Base-by-base conservation (phyloP, 1,140 invertebrate species). In the Sinella curviseta region DNA sequence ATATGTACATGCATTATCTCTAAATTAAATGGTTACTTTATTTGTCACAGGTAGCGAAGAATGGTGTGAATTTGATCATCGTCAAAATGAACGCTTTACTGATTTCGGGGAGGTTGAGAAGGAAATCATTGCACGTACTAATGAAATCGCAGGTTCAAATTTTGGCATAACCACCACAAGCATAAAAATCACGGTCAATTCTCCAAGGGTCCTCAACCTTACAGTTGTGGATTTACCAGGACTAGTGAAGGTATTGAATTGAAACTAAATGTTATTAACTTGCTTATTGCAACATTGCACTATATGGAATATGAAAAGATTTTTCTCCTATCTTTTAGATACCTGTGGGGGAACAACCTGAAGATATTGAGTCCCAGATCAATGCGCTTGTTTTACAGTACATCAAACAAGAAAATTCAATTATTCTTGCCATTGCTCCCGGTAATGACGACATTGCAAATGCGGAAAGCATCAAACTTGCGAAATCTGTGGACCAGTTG, bases 391-490 rank as follows among this genome's bases (percentile, higher is more conserved):
- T 87, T 14, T 31, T 84, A 4, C 78, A 84, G n/a, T 87, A 86
- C 79, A 87, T 87, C 30, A 81, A 77, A 14, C 86, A 86, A 76
- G 85, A 85, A 2, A 87, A 86, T 78, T 84, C 83, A 33, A 85
- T 87, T 36, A 87, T 87, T 70, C 78, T 87, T 77, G 85, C 89
- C n/a, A 88, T 91, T 1, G 88, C 88, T 12, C 94, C 97, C 67
- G 97, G 96, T 12, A 98, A 98, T 85, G 97, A 95, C 17, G 97
- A 98, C 86, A 97, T 98, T 93, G 96, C 96, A 1, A 98, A 95
- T 4, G 97, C 95, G 80, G 97, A 98, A 87, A 95, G 95, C 80
- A 90, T 98, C 20, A 97, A 98, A 87, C 88, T 98, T 82, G 95
- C 96, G 24, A 95, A 96, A 87, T 94, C 97, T 84, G 94, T 97